Base-by-base conservation (phyloP, 2,797 vertebrate species). In the Chaenodraco wilsoni region DNA sequence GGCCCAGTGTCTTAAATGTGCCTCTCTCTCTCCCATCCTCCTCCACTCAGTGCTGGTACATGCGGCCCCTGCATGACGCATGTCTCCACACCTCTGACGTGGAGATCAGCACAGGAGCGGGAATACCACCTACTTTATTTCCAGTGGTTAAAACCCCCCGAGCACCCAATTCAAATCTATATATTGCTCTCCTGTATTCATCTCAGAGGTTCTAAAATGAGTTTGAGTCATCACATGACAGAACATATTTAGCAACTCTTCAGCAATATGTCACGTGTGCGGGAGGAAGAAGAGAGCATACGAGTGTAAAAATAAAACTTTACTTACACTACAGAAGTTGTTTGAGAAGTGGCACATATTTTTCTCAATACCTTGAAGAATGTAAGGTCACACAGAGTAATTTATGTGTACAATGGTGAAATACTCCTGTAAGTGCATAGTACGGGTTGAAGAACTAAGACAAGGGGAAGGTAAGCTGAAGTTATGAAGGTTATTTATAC, bases 11-110 rank as follows among this genome's bases (percentile, higher is more conserved):
- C 33, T 7, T 37, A 37, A 37, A 37, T 37, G 33, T 6, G 33
- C 33, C 8, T 37, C 33, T 37, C 11, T 48, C 33, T 72, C 72
- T 45, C n/a, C 60, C 73, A 43, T 67, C 65, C 57, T 57, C 76
- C 50, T 67, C 55, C 68, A 21, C 59, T 54, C 59, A 60, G 51
- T 12, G 68, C 74, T 50, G 52, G 10, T 46, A 55, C 51, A 65
- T 3, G 48, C 44, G 23, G 62, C 68, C 77, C 67, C 79, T 45
- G 72, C 59, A 21, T 85, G 84, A 87, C 85, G 69, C 85, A 84
- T 60, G 74, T 65, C 56, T 81, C 74, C 60, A 76, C 78, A 58
- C 62, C 58, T 83, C 79, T 87, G 85, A 89, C 81, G 75, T 69
- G 73, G 67, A 74, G 59, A 19, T 76, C 69, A 58, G 58, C 37